Conservation (phyloP, 2,797 vertebrate genomes). For the Etheostoma perlongum region DNA sequence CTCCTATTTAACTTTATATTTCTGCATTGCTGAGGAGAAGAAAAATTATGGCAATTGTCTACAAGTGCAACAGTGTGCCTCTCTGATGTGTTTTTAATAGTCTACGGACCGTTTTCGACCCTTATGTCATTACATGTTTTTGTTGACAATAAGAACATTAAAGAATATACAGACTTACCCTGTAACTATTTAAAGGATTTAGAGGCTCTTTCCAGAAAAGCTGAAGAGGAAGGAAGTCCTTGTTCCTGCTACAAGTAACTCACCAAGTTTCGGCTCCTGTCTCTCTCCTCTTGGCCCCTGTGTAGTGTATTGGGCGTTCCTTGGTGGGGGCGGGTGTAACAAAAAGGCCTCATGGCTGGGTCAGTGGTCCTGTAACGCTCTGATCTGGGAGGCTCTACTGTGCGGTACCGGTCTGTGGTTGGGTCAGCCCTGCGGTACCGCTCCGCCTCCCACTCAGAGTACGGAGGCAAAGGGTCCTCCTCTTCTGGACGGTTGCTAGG, state of each 20-base stretch:
- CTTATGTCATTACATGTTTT: background rate
- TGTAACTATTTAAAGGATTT: slow-evolving; percentile 37
- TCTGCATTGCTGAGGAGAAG: background rate
- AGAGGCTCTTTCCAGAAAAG: slow-evolving; percentile 42
- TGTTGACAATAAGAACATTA: slow-evolving; percentile 34
- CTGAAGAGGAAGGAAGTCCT: slow-evolving; percentile 40
- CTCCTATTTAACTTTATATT: background rate
- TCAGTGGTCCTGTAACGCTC: slow-evolving; percentile 81
- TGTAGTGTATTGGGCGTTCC: slow-evolving; percentile 82
- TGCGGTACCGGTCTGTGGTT: slow-evolving; percentile 63
- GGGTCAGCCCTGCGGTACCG: slow-evolving; percentile 70
- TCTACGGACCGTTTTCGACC: background rate
- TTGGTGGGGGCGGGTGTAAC: slow-evolving; percentile 86
- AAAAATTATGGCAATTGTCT: background rate
- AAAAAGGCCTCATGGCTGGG: slow-evolving; percentile 79
- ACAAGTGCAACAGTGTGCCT: background rate
- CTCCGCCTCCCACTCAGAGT: slow-evolving; percentile 87
- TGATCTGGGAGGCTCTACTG: slow-evolving; percentile 59
- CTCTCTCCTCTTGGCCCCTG: slow-evolving; percentile 90
- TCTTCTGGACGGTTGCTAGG: slow-evolving; percentile 87
- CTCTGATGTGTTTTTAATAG: background rate
- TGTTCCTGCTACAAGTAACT: slow-evolving; percentile 85
- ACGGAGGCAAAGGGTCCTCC: slow-evolving; percentile 93
- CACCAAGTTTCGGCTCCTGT: slow-evolving; percentile 92
- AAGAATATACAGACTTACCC: slow-evolving; percentile 3